A percentile compares a stretch with the other conserved stretches of the same genome.
phyloP scores from a whole-genome alignment of 1,140 invertebrate species.

The Gryon sp. region DNA sequence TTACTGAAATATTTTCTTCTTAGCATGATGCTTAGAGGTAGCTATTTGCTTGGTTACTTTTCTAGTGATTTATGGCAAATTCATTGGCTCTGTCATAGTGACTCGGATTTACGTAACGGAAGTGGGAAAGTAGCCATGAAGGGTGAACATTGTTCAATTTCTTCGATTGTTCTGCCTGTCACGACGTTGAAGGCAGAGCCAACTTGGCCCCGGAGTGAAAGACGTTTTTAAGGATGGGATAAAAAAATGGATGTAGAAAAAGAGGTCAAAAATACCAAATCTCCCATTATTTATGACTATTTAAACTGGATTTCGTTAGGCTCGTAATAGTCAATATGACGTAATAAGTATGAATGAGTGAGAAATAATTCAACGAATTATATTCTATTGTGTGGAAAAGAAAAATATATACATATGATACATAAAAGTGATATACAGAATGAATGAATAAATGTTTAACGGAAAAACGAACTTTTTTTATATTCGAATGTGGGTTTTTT shows the following conservation, averaged over 20 bases:
- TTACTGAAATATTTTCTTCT: slow-evolving; percentile 47
- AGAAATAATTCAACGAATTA: too few relatives aligned
- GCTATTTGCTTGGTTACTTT: slow-evolving; percentile 28
- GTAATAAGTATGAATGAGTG: too few relatives aligned
- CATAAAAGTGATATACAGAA: too few relatives aligned
- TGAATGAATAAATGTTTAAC: too few relatives aligned
- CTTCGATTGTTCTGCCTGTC: slow-evolving; percentile 15
- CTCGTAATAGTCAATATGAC: too few relatives aligned
- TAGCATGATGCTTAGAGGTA: not conserved
- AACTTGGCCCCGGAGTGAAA: not conserved
- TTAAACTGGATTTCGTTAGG: too few relatives aligned
- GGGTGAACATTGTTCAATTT: slow-evolving; percentile 34
- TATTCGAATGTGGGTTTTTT: too few relatives aligned
- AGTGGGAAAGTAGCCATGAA: slow-evolving; percentile 40
- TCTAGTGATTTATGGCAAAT: slow-evolving; percentile 46
- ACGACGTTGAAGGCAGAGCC: not conserved
- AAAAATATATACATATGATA: too few relatives aligned
- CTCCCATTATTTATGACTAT: slow-evolving; percentile 13
- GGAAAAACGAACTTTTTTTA: too few relatives aligned
- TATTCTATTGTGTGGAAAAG: too few relatives aligned
- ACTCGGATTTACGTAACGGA: slow-evolving; percentile 28
- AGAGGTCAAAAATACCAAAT: slow-evolving; percentile 8
- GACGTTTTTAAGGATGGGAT: slow-evolving; percentile 4
- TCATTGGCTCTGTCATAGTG: slow-evolving; percentile 23
- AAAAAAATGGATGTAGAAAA: not conserved